Evolutionary conservation across 2,113 vertebrate species (phyloP).

Genomic region (Spizaetus ornatus): DNA sequence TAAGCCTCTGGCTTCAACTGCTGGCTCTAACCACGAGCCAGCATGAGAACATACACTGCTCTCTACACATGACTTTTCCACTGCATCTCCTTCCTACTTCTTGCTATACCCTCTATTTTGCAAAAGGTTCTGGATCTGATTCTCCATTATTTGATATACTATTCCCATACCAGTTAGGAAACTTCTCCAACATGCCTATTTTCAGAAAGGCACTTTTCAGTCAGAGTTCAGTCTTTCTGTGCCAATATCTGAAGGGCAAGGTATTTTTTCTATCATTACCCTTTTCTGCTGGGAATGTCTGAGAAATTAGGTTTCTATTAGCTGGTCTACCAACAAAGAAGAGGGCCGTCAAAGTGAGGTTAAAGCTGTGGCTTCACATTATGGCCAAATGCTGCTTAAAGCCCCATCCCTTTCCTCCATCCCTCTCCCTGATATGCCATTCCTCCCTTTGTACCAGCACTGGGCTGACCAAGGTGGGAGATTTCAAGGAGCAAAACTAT

Average conservation of each 20-base stretch:
- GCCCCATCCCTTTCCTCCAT: neutral
- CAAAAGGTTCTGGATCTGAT: neutral
- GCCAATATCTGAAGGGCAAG: neutral
- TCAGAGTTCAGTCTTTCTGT: neutral
- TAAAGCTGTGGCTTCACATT: neutral
- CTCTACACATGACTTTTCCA: neutral
- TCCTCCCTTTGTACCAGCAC: neutral
- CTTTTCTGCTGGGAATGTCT: neutral
- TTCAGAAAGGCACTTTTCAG: neutral
- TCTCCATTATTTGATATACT: neutral
- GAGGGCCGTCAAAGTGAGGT: neutral
- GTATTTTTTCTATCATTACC: neutral
- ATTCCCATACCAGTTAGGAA: neutral
- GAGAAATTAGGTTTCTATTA: neutral
- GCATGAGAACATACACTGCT: neutral
- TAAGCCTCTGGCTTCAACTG: neutral
- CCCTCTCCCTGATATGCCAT: neutral
- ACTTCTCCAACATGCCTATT: neutral
- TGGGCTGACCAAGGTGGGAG: neutral
- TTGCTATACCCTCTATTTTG: neutral
- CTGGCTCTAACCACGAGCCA: neutral
- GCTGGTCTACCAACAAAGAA: neutral
- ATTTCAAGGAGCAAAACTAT: neutral
- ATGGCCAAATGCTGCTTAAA: neutral
- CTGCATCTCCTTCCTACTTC: neutral